Evolutionary conservation across 2,888 invertebrate genomes (phyloP).

Genomic region (Xestobium rufovillosum): DNA sequence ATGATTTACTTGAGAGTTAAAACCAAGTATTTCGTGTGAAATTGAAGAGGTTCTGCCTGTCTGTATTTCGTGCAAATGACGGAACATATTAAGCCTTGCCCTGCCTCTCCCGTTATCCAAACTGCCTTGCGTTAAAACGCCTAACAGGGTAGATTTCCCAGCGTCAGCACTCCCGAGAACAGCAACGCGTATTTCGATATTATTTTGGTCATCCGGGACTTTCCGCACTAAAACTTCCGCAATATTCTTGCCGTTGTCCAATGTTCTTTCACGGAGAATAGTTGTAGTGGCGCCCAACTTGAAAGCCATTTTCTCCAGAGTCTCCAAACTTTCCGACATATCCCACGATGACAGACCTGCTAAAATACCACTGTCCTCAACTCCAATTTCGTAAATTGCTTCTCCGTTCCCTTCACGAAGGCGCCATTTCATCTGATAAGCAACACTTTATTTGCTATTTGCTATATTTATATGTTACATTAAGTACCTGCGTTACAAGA

Average conservation of each 20-base stretch:
- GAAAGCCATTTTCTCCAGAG: slow-evolving; percentile 81
- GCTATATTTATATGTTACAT: background rate
- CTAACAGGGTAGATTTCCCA: slow-evolving; percentile 94
- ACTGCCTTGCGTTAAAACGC: slow-evolving; percentile 92
- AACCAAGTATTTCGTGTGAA: slow-evolving; percentile 94
- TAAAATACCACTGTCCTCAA: slow-evolving; percentile 81
- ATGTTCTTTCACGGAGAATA: slow-evolving; percentile 59
- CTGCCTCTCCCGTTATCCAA: slow-evolving; percentile 93
- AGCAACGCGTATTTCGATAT: slow-evolving; percentile 83
- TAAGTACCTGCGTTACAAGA: slow-evolving; percentile 83
- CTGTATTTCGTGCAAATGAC: slow-evolving; percentile 91
- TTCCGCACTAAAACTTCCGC: slow-evolving; percentile 87
- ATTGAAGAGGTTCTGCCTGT: slow-evolving; percentile 91
- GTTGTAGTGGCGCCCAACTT: slow-evolving; percentile 77
- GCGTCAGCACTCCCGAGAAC: slow-evolving; percentile 94
- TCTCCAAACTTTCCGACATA: slow-evolving; percentile 78
- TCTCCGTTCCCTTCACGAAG: slow-evolving; percentile 92
- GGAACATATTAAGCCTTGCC: slow-evolving; percentile 91
- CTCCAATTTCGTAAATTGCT: slow-evolving; percentile 96
- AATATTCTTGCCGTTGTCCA: slow-evolving; percentile 55
- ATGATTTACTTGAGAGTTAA: slow-evolving; percentile 61
- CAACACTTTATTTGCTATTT: slow-evolving; percentile 7
- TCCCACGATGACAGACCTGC: slow-evolving; percentile 77
- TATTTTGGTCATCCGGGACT: slow-evolving; percentile 80
- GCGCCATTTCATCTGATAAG: slow-evolving; percentile 85